Base-by-base conservation (phyloP, 2,113 vertebrate species). In the Arothron firmamentum region DNA sequence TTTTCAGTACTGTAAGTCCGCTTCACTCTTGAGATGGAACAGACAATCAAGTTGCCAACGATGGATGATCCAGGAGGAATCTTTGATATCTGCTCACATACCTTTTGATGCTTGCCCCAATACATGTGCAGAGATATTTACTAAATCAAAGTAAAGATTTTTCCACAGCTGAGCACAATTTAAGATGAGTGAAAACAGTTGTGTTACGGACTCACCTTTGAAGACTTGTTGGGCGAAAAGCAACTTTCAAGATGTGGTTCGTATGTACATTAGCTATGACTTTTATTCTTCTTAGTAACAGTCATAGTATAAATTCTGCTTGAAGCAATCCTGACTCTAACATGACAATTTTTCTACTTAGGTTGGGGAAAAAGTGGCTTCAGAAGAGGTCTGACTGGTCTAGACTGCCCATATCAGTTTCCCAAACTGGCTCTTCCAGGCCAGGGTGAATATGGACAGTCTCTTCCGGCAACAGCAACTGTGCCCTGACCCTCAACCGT, bases 361-460 rank as follows among this genome's bases (percentile, higher is more conserved):
- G 34, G 34, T 38, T 38, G 10, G 12, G 25, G 6, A 28, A 28
- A 28, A 28, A 28, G 25, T 25, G 25, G 25, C 25, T 28, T 28
- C 25, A 28, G 4, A 7, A 28, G 25, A 25, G 25, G 25, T 25
- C 25, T 25, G 25, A 25, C 25, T 25, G 25, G 25, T 25, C 25
- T 52, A 66, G 74, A 87, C 74, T 79, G 85, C 72, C 83, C 69
- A 51, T 90, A 88, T 90, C 84, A 85, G 77, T 89, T 87, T 88
- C 87, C 85, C 76, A 21, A 70, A 77, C 75, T 88, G 75, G 80
- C 85, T 81, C 83, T 74, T 43, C 23, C 69, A 74, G 77, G 70
- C 6, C 77, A 75, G 69, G 78, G 81, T 85, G 79, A 77, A 84
- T 78, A 80, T 86, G 83, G 83, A 86, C 86, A 83, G 82, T 85